Conservation (phyloP, 1,140 invertebrate species). For the Cydia splendana region DNA sequence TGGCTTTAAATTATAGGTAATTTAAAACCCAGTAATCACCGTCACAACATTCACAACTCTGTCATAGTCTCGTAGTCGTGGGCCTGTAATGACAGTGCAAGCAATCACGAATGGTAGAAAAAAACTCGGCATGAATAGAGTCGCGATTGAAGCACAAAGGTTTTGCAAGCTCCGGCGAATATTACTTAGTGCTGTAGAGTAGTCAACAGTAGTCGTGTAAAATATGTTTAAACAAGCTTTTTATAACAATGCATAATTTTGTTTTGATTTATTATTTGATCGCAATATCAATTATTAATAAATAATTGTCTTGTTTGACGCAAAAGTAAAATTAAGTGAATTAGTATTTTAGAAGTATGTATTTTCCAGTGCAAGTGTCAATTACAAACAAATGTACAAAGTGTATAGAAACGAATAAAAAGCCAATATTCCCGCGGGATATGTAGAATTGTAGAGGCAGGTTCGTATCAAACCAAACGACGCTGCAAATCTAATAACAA, state of each 20-base stretch:
- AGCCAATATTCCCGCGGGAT: too few species aligned
- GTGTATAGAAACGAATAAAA: too few species aligned
- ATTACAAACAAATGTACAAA: too few species aligned
- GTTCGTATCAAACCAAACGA: background rate
- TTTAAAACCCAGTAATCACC: conserved; percentile 5
- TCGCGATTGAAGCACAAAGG: conserved; percentile 27
- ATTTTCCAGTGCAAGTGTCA: too few species aligned
- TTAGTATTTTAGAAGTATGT: too few species aligned
- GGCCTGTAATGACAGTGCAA: conserved; percentile 14
- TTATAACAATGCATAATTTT: too few species aligned
- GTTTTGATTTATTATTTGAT: too few species aligned
- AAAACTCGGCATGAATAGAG: conserved; percentile 23
- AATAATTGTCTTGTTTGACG: too few species aligned
- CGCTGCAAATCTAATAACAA: background rate
- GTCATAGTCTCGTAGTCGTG: background rate
- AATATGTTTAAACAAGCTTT: too few species aligned
- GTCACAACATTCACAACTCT: background rate
- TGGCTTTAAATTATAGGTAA: background rate
- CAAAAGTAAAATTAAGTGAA: too few species aligned
- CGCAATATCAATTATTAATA: too few species aligned
- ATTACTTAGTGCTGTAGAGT: conserved; percentile 12
- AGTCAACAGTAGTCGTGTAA: background rate
- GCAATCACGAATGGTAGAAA: conserved; percentile 16
- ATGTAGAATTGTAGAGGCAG: background rate
- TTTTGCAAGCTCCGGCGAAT: conserved; percentile 8